A percentile compares a stretch with the other conserved stretches of the same genome.
Evolutionary conservation across 2,888 invertebrate species (phyloP).

Genomic region (Drosophila anomelani): DNA sequence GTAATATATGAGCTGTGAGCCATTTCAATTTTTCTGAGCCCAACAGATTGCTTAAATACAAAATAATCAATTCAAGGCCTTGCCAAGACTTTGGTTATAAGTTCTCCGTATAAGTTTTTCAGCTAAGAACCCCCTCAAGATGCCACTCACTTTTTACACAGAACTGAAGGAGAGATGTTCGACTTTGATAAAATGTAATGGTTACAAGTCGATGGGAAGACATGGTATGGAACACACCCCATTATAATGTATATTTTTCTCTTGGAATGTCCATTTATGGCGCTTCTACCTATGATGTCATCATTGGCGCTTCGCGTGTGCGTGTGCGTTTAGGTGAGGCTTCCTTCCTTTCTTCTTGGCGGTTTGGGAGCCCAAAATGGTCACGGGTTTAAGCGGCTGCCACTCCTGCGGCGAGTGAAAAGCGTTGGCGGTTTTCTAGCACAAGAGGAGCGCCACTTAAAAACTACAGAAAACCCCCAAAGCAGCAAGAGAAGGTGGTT

Average conservation of each 20-base stretch:
- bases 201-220: conserved; percentile 4
- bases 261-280: conserved; percentile 39
- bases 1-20: neutral
- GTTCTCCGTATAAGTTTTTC: neutral
- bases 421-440: conserved; percentile 39
- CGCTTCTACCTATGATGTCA: conserved; percentile 61
- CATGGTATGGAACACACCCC: conserved; percentile 12
- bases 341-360: conserved; percentile 57
- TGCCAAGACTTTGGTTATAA: neutral
- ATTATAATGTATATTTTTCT: neutral
- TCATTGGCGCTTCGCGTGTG: conserved; percentile 41
- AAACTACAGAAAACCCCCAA: neutral
- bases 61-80: neutral
- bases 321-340: conserved; percentile 54
- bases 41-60: no score
- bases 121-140: neutral
- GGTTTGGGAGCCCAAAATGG: conserved; percentile 60
- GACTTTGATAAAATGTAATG: conserved; percentile 6
- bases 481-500: conserved; percentile 22
- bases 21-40: neutral
- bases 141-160: conserved; percentile 6
- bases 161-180: neutral
- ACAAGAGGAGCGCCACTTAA: conserved; percentile 48
- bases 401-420: conserved; percentile 57
- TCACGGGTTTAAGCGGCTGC: conserved; percentile 61